Base-by-base conservation (phyloP, 37 sponge, comb jelly and placozoan genomes). In the Cliona cf. orientalis region DNA sequence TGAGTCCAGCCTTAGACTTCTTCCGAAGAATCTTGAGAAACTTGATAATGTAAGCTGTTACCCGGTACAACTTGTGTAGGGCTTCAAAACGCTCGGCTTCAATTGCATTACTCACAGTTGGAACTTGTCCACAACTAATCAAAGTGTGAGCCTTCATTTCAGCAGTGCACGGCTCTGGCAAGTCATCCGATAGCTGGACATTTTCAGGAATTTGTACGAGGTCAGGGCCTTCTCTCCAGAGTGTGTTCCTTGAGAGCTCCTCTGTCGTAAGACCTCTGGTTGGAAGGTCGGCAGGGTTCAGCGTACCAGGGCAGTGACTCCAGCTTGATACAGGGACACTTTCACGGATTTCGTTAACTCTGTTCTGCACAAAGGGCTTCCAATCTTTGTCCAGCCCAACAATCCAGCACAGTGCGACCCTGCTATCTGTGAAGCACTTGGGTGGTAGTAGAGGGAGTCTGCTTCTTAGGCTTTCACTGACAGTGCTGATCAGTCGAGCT, bases 291-390 rank as follows among this genome's bases (percentile, higher is more conserved):
- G 67, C 67, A 33, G 67, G 79, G 46, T 80, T 80, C 11, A 26
- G 1, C 4, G 0, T 25, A 0, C 80, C 80, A 36, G 80, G 80
- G 38, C 80, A 80, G 34, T 72, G 63, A 29, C 63, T 25, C 82
- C 82, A 82, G 28, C 71, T 69, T 69, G 21, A 9, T 37, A 17
- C 59, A 3, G 80, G 69, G 46, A 46, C 22, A 22, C 36, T 33
- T 29, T 55, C 26, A 22, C 73, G 34, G 1, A 72, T 61, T 35
- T 72, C 73, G 23, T 60, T 29, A 26, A 72, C 82, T 11, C 73
- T 60, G 25, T 72, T 82, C 45, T 61, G 73, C 3, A 82, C 73
- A 32, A 82, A 82, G 37, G 63, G 82, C 42, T 82, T 82, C 82
- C 82, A 82, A 26, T 72, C 82, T 38, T 82, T 71, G 22, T 36